Conservation (phyloP, 1,140 invertebrate species). For the Lordiphosa clarofinis region DNA sequence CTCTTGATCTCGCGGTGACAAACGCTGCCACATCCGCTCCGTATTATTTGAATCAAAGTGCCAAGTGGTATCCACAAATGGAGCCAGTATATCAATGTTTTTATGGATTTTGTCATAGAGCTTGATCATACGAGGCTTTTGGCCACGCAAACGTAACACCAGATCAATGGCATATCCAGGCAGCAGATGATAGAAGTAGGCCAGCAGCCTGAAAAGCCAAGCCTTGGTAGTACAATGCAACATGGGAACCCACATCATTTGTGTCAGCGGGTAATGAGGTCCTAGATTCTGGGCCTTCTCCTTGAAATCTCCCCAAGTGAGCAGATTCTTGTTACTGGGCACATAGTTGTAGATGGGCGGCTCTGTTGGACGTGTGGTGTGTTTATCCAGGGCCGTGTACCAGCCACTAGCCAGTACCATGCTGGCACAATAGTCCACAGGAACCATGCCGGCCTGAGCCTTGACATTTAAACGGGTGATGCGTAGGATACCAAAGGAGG, state of each 20-base stretch:
- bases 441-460: constrained; percentile 88
- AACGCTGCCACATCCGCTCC: constrained; percentile 81
- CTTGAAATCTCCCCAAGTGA: constrained; percentile 84
- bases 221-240: constrained; percentile 77
- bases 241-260: constrained; percentile 81
- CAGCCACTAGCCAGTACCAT: constrained; percentile 86
- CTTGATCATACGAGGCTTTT: constrained; percentile 80
- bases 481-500: constrained; percentile 86
- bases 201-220: constrained; percentile 78
- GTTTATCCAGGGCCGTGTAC: constrained; percentile 29
- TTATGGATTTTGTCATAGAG: constrained; percentile 87
- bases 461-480: constrained; percentile 81
- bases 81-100: constrained; percentile 84
- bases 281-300: constrained; percentile 52
- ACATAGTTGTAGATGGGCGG: constrained; percentile 85
- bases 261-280: constrained; percentile 60
- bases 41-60: constrained; percentile 85
- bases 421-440: constrained; percentile 90
- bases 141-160: constrained; percentile 78
- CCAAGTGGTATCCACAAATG: constrained; percentile 86
- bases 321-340: constrained; percentile 83
- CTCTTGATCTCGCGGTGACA: constrained; percentile 83
- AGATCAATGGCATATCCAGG: constrained; percentile 82
- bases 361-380: background rate
- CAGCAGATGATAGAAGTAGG: constrained; percentile 82